Evolutionary conservation across 2,113 vertebrate genomes (phyloP), one percentile per base, ranked within the genome.

Genomic region (Cephalophus harveyi): DNA sequence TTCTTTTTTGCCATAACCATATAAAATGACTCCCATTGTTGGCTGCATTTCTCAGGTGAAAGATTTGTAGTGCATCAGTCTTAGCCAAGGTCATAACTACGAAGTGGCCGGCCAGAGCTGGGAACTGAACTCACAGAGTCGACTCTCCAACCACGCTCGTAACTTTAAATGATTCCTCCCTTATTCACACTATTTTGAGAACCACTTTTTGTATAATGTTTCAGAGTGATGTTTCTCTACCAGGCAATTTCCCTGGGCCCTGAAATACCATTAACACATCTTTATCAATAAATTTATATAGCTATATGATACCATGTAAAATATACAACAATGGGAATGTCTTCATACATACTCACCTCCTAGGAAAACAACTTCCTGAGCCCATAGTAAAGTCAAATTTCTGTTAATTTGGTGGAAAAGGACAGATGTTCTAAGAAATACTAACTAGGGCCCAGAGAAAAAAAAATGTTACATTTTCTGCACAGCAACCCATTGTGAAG

Each of bases 221-320:
- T 92, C 89, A 96, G 96, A 98, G 96, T 88, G 91, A 97, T 91
- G 89, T 96, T 97, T 98, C 94, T 96, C 96, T 95, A 78, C 86
- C 94, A 97, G 94, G 62, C 95, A 97, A 90, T 97, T 97, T 97
- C 86, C 92, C 90, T 97, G 95, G 97, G 87, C 97, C 95, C 96
- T 89, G 82, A 97, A 96, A 97, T 92, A 96, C 95, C 97, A 96
- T 84, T 81, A 98, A 97, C 89, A 98, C 89, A 94, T 97, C 89
- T 97, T 84, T 96, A 97, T 97, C 87, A 96, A 98, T 98, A 97
- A 94, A 93, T 98, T 95, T 98, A 98, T 97, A 95, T 96, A 96
- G 83, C 95, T 98, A 86, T 91, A 96, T 97, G 97, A 98, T 95
- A 98, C 74, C 93, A 96, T 96, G 71, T 95, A 98, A 98, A 98